Percentiles rank a stretch among this genome's conserved stretches.
These are phyloP conservation scores for Eciton burchellii DNA, from an alignment of 1,140 invertebrate genomes.

Conservation along the genomic window DNA sequence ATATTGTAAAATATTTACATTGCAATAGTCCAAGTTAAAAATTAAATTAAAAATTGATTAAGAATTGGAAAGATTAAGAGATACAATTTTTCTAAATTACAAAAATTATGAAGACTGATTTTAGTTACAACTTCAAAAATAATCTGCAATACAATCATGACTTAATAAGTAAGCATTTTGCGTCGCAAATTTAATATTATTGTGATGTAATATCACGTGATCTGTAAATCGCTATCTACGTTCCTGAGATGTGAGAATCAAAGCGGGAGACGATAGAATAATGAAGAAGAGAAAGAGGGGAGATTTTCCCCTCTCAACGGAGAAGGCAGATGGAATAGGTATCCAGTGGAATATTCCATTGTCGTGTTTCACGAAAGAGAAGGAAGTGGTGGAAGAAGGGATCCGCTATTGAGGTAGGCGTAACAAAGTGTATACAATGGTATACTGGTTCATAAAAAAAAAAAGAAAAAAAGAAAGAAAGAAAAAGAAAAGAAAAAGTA, in stretches of 20 bases:
- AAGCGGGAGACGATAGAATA: slow-evolving; percentile 8
- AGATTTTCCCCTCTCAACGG: slow-evolving; percentile 62
- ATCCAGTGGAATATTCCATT: slow-evolving; percentile 84
- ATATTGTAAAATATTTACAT: no score
- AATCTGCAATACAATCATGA: no score
- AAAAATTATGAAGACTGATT: no score
- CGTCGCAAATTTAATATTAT: background rate
- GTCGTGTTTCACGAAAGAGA: slow-evolving; percentile 62
- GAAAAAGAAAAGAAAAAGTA: slow-evolving; percentile 13
- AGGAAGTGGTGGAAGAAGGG: background rate
- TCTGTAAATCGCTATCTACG: slow-evolving; percentile 3
- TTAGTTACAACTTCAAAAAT: no score
- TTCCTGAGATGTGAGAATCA: slow-evolving; percentile 18
- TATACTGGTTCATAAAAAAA: slow-evolving; percentile 1
- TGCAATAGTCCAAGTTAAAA: no score
- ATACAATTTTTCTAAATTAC: no score
- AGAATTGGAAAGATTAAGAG: no score
- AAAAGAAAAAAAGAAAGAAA: slow-evolving; percentile 16
- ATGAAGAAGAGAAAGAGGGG: slow-evolving; percentile 36
- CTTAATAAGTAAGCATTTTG: no score
- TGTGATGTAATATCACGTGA: background rate
- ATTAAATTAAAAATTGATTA: no score
- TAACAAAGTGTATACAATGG: slow-evolving; percentile 13
- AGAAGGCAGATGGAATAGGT: slow-evolving; percentile 80
- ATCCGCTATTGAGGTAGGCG: slow-evolving; percentile 5